Base-by-base conservation (phyloP, 1,140 invertebrate genomes). In the Brachystomella parvula region DNA sequence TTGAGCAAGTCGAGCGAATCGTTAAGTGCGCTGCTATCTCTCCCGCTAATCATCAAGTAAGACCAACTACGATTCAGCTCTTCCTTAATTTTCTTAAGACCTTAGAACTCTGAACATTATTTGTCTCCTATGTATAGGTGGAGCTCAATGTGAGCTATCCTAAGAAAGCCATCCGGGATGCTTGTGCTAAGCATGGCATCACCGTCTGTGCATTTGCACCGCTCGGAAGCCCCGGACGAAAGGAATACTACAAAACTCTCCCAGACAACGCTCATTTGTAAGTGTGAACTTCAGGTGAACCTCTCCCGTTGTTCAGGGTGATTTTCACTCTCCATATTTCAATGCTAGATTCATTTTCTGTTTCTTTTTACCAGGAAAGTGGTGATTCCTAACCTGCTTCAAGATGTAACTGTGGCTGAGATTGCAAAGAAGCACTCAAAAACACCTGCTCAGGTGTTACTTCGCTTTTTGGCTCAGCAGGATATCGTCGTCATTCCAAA, bases 401-500 rank as follows among this genome's bases (percentile, higher is more conserved):
- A 84, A 31, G 84, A 89, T 70, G 81, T 83, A 0, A 80, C 84
- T 17, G 83, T 93, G 2, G 76, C 81, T 66, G 78, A 84, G 70
- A 84, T 94, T 33, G 87, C 90, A 0, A 74, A 81, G 2, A 81
- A 82, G 21, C 82, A 90, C 74, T 78, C 80, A 3, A 90, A 87
- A 76, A 85, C 84, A 0, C 77, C 87, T 3, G 90, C 88, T 1
- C 90, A 94, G 79, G 79, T 95, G 49, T 78, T 94, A 53, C 76
- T 95, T 0, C 81, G 87, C 47, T 89, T 87, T 77, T 81, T 88
- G 56, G 75, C 92, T 0, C 85, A 92, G 76, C 80, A 83, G 60
- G 85, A 84, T 15, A 78, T 92, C 3, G 79, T 84, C 33, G 87
- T 88, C 21, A 91, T 95, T 75, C 91, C 91, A 56, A 95, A 94